Conservation (phyloP, 2,113 vertebrate species). For the Aspidoscelis tigris region DNA sequence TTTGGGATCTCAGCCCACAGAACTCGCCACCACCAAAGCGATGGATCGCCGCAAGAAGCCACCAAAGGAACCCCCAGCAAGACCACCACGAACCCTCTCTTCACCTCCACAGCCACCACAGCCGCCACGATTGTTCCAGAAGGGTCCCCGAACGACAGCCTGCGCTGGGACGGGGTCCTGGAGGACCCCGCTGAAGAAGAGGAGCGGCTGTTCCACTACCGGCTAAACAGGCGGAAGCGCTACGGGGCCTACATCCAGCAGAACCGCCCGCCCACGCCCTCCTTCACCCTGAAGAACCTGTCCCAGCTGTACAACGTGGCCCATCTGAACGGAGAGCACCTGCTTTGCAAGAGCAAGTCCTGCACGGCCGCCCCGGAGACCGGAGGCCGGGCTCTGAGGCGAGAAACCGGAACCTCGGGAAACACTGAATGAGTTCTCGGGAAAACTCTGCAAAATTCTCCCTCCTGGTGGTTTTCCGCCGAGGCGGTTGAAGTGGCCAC, state of each 20-base stretch:
- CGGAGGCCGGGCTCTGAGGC: neutral
- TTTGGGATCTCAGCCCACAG: conserved; percentile 12
- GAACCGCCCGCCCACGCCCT: neutral
- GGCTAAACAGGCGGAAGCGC: conserved; percentile 80
- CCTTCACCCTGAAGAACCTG: neutral
- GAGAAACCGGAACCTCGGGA: too few relatives aligned
- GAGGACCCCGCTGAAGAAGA: conserved; percentile 83
- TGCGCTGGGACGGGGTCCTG: conserved; percentile 86
- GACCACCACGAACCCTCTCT: conserved; percentile 25
- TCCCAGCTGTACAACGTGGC: neutral
- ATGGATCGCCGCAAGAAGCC: conserved; percentile 24
- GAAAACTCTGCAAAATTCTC: too few relatives aligned
- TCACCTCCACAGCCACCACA: neutral
- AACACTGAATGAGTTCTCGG: too few relatives aligned
- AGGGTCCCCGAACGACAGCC: conserved; percentile 72
- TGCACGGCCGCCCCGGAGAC: neutral
- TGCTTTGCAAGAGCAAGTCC: neutral
- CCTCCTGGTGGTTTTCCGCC: too few relatives aligned
- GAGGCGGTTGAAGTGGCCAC: too few relatives aligned
- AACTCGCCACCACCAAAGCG: conserved; percentile 30
- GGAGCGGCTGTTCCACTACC: conserved; percentile 80
- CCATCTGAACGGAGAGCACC: neutral
- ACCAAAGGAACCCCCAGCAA: conserved; percentile 15
- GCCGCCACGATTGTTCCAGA: accelerated
- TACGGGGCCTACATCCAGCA: conserved; percentile 77